phyloP scores from a whole-genome alignment of 2,888 invertebrate genomes.

The Diplazon laetatorius region DNA sequence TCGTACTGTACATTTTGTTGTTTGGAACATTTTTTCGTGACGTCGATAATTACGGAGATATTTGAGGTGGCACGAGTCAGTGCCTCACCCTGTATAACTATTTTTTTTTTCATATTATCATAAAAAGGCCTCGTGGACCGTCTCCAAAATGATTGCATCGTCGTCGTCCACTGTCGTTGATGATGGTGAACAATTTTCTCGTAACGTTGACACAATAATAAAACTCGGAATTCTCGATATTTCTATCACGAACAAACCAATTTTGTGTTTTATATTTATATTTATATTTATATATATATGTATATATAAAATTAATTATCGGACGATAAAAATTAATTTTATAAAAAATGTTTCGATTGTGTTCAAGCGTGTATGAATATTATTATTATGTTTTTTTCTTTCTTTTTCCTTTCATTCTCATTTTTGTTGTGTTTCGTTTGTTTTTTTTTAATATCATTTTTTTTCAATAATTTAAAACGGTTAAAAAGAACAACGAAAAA shows the following conservation, averaged over 20 bases:
- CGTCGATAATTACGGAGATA: too few relatives aligned
- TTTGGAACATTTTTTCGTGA: too few relatives aligned
- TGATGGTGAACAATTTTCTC: constrained; percentile 47
- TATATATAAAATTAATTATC: constrained; percentile 50
- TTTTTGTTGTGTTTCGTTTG: not conserved
- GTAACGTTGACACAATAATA: constrained; percentile 46
- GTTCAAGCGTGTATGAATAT: not conserved
- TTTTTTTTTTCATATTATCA: too few relatives aligned
- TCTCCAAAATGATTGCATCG: constrained; percentile 50
- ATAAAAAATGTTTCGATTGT: constrained; percentile 48
- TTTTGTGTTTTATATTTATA: too few relatives aligned
- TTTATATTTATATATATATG: too few relatives aligned
- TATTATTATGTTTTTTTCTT: constrained; percentile 6
- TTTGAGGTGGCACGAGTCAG: too few relatives aligned
- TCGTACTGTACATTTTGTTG: too few relatives aligned
- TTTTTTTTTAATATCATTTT: too few relatives aligned
- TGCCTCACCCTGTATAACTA: too few relatives aligned
- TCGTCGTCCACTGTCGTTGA: constrained; percentile 41
- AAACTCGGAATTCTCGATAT: constrained; percentile 22
- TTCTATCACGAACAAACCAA: constrained; percentile 40
- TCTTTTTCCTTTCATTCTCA: constrained; percentile 2
- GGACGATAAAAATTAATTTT: constrained; percentile 48
- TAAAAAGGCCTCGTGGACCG: constrained; percentile 48
- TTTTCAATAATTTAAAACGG: constrained; percentile 53
- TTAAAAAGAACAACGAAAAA: constrained; percentile 40